Evolutionary conservation across 1,140 invertebrate genomes (phyloP), one percentile per base, ranked within the genome.

Genomic region (Lutraria rhynchaena): DNA sequence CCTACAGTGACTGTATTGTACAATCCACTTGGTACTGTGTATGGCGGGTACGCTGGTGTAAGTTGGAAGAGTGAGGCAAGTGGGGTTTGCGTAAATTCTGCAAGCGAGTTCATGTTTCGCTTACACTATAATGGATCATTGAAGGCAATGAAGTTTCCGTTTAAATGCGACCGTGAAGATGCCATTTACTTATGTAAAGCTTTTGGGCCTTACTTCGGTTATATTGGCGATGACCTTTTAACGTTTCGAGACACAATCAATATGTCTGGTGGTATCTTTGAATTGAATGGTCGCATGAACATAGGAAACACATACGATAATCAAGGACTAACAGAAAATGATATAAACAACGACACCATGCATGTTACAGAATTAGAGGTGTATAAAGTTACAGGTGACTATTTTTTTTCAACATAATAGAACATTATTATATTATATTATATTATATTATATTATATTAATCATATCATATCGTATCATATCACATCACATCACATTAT

Each of bases 1-100:
- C 80, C 83, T 1, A 86, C 85, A 17, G 60, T 86, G 1, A 84
- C 83, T 19, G 67, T 83, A 7, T 33, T 77, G 31, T 81, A 82
- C 49, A 83, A 83, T 46, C 65, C 60, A 15, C 46, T 63, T 24
- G 82, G 69, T 7, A 81, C 67, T 49, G 67, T 86, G 17, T 84
- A 78, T 73, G 85, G 85, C 22, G 85, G 78, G 0, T 86, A 80
- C 63, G 81, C 77, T 15, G 31, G 44, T 15, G 35, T 65, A 29
- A 55, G 57, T 24, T 86, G 85, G 85, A n/a, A n/a, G n/a, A 33
- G 44, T 31, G 19, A 11, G 19, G 44, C 44, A 51, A 17, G 37
- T 33, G 61, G 67, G 35, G 27, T 37, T 44, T 81, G 82, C 49
- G 49, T 44, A 27, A n/a, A 33, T 19, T 73, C 84, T 76, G 22